Conservation (phyloP, 2,888 invertebrate species). For the Quadriops clusia region DNA sequence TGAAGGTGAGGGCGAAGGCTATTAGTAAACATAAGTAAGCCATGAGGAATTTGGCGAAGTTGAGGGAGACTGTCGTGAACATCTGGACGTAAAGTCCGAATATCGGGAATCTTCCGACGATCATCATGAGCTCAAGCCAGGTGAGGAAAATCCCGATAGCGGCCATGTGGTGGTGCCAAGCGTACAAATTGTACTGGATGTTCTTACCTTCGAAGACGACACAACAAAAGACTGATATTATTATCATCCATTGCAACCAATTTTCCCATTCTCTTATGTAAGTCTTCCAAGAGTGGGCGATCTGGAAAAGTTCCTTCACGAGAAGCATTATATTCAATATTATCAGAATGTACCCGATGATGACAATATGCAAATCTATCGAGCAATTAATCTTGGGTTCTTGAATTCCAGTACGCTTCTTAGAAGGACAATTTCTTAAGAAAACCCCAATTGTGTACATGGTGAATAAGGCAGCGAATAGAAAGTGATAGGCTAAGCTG, state of each 20-base stretch:
- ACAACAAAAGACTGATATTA: slow-evolving; percentile 57
- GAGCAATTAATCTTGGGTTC: no score
- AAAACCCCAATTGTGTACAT: slow-evolving; percentile 55
- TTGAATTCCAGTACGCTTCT: no score
- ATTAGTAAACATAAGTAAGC: slow-evolving; percentile 71
- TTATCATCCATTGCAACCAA: slow-evolving; percentile 70
- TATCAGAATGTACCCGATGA: slow-evolving; percentile 48
- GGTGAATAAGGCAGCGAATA: slow-evolving; percentile 65
- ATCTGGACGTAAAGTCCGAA: slow-evolving; percentile 80
- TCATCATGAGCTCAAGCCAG: slow-evolving; percentile 78
- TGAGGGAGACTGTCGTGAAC: slow-evolving; percentile 74
- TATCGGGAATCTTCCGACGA: slow-evolving; percentile 74
- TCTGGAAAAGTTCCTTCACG: slow-evolving; percentile 67
- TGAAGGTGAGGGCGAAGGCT: slow-evolving; percentile 70
- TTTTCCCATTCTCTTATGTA: slow-evolving; percentile 76
- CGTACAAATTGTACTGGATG: slow-evolving; percentile 27
- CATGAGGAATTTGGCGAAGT: slow-evolving; percentile 68
- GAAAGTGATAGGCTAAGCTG: slow-evolving; percentile 63
- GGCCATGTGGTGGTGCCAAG: slow-evolving; percentile 72
- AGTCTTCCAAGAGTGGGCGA: slow-evolving; percentile 57
- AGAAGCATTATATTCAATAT: slow-evolving; percentile 51
- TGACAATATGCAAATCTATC: slow-evolving; percentile 21
- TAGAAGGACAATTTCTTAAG: slow-evolving; percentile 36
- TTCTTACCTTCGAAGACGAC: slow-evolving; percentile 30
- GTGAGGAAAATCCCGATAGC: slow-evolving; percentile 68